These are phyloP conservation scores for Plecturocebus donacophilus DNA, from an alignment of 2,113 vertebrate genomes.

Conservation along the genomic window DNA sequence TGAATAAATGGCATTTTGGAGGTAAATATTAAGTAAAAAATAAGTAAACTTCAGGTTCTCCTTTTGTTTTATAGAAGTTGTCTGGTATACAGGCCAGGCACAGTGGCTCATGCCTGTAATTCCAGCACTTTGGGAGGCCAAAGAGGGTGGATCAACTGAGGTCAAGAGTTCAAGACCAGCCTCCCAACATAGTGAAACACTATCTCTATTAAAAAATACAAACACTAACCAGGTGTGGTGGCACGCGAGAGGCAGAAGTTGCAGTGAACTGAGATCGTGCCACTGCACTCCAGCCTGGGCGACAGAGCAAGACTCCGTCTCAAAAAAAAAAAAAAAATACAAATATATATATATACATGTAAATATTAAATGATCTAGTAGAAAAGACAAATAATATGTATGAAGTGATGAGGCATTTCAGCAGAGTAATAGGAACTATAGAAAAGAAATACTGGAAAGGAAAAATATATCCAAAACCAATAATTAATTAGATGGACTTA, in stretches of 20 bases:
- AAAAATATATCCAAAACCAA: slow-evolving; percentile 26
- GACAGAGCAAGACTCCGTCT: too few species aligned
- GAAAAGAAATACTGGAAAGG: not conserved
- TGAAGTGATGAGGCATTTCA: not conserved
- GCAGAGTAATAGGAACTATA: not conserved
- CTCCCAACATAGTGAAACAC: too few species aligned
- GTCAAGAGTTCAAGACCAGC: too few species aligned
- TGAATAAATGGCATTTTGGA: not conserved
- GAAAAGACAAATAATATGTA: not conserved
- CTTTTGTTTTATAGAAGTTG: not conserved
- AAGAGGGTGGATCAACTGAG: too few species aligned
- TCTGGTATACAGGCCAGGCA: not conserved
- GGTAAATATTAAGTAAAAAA: slow-evolving; percentile 11
- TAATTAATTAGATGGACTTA: not conserved
- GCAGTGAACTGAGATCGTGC: too few species aligned
- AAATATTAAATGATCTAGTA: not conserved
- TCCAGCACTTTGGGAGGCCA: too few species aligned
- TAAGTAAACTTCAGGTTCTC: not conserved
- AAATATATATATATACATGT: not conserved
- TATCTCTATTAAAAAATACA: too few species aligned
- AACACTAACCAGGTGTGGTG: too few species aligned
- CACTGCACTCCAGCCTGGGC: too few species aligned
- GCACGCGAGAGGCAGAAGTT: too few species aligned
- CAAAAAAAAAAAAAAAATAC: not conserved
- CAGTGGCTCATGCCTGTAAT: too few species aligned